phyloP scores from a whole-genome alignment of 2,888 invertebrate species.

The Zygaena filipendulae region DNA sequence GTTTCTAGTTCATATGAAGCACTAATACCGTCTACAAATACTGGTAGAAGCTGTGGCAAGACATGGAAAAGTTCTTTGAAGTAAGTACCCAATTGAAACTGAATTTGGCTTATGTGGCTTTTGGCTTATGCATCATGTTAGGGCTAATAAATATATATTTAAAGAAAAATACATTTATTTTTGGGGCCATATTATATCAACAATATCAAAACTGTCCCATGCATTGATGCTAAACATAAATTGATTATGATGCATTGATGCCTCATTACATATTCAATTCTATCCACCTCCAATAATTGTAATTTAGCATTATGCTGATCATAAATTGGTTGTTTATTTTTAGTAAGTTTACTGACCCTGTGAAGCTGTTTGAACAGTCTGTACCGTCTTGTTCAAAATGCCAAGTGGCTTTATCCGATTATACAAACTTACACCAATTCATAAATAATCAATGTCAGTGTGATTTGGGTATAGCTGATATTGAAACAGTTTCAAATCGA shows the following conservation, averaged over 20 bases:
- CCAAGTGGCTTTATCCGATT: conserved; percentile 7
- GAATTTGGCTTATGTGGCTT: too few species aligned
- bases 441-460: conserved; percentile 33
- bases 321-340: too few species aligned
- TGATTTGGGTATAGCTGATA: conserved; percentile 20
- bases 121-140: too few species aligned
- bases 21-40: conserved; percentile 24
- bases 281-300: too few species aligned
- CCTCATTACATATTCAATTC: too few species aligned
- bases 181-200: too few species aligned
- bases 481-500: conserved; percentile 11
- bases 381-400: conserved; percentile 30
- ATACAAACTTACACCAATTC: conserved; percentile 20
- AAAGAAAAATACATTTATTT: too few species aligned
- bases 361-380: conserved; percentile 28
- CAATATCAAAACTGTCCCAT: too few species aligned
- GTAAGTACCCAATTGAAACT: conserved; percentile 21
- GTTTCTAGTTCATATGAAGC: conserved; percentile 22
- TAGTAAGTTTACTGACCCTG: conserved; percentile 35
- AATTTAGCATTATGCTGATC: too few species aligned
- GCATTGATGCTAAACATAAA: too few species aligned
- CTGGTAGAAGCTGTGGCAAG: conserved; percentile 23
- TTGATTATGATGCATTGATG: too few species aligned
- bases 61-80: conserved; percentile 36
- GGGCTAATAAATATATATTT: too few species aligned